Conservation (phyloP, 1,140 invertebrate genomes). For the Drosophila oshimai region DNA sequence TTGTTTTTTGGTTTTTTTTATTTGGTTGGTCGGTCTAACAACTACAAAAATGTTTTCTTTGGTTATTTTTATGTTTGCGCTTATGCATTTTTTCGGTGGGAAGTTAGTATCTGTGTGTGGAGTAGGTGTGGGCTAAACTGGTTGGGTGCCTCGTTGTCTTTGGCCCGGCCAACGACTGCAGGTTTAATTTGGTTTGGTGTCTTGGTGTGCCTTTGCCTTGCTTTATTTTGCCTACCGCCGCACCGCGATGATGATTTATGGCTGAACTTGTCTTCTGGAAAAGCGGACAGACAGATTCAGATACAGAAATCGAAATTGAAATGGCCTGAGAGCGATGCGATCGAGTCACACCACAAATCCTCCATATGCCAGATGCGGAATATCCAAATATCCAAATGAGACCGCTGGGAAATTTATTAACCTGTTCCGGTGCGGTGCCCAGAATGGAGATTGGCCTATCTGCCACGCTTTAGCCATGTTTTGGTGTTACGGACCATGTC, state of each 20-base stretch:
- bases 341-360: conserved; percentile 23
- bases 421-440: conserved; percentile 70
- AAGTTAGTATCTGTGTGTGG: conserved; percentile 52
- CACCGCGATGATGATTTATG: conserved; percentile 66
- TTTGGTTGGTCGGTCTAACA: conserved; percentile 32
- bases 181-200: conserved; percentile 23
- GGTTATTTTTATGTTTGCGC: conserved; percentile 53
- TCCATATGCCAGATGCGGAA: conserved; percentile 23
- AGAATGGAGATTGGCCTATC: conserved; percentile 48
- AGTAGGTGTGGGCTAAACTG: conserved; percentile 78
- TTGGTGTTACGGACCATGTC: conserved; percentile 12
- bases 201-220: conserved; percentile 23
- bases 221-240: conserved; percentile 44
- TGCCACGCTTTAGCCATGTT: conserved; percentile 41
- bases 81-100: conserved; percentile 69
- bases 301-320: conserved; percentile 51
- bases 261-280: conserved; percentile 74
- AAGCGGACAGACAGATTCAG: too few relatives aligned
- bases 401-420: conserved; percentile 72
- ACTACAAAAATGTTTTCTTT: conserved; percentile 67
- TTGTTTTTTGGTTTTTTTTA: conserved; percentile 16
- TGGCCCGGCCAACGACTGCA: conserved; percentile 31
- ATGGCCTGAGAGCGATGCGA: too few relatives aligned
- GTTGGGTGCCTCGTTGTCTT: conserved; percentile 44
- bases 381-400: conserved; percentile 39